A percentile compares a stretch with the other conserved stretches of the same genome.
Evolutionary conservation across 2,113 vertebrate genomes (phyloP).

Genomic region (Anoplopoma fimbria): DNA sequence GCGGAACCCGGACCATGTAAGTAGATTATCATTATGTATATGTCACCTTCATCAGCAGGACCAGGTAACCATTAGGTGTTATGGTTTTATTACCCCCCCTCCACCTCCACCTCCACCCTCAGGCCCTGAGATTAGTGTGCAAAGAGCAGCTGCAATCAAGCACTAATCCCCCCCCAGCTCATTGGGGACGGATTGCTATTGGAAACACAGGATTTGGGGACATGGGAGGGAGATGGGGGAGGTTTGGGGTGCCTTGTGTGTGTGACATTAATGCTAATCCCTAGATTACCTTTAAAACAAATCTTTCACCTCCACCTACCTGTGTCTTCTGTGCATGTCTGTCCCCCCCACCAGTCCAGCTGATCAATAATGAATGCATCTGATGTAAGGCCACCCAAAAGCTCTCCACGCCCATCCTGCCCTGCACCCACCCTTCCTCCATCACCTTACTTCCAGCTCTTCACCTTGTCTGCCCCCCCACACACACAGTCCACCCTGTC

Average conservation of each 20-base stretch:
- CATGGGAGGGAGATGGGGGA: background rate
- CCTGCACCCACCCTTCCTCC: constrained; percentile 6
- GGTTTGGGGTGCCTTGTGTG: background rate
- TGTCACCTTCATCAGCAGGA: constrained; percentile 13
- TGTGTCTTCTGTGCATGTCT: constrained; percentile 49
- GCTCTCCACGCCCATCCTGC: constrained; percentile 36
- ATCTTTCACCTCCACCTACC: constrained; percentile 17
- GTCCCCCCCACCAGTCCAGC: constrained; percentile 3
- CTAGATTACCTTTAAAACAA: too few relatives aligned
- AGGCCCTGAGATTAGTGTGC: constrained; percentile 43
- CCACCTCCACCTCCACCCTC: background rate
- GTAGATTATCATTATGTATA: constrained; percentile 60
- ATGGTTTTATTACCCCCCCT: background rate
- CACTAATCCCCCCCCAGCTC: constrained; percentile 48
- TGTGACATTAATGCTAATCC: too few relatives aligned
- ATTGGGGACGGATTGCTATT: constrained; percentile 43
- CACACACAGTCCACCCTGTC: background rate
- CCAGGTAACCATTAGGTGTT: background rate
- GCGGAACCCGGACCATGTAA: constrained; percentile 85
- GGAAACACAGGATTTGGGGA: constrained; percentile 15
- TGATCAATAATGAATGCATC: constrained; percentile 76
- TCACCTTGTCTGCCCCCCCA: background rate
- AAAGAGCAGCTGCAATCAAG: constrained; percentile 56
- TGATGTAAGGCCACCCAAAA: constrained; percentile 67
- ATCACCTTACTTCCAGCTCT: constrained; percentile 13